These are phyloP conservation scores for Myodes glareolus DNA, from an alignment of 2,113 vertebrate genomes.

Conservation along the genomic window DNA sequence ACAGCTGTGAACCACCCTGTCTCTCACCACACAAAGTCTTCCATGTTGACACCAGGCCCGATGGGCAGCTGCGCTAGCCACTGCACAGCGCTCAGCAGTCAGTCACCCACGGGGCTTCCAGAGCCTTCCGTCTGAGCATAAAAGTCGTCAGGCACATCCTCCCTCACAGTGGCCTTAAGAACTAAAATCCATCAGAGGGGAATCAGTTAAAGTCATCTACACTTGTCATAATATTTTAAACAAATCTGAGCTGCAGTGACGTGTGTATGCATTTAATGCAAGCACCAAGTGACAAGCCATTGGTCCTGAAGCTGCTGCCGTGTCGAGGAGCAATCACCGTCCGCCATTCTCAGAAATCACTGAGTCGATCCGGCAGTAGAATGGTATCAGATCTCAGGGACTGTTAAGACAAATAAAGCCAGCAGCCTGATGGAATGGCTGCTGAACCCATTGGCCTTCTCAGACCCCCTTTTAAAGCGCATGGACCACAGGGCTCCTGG, in stretches of 20 bases:
- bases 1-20: background rate
- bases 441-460: background rate
- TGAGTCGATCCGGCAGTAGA: accelerated
- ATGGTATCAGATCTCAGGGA: background rate
- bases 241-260: background rate
- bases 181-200: background rate
- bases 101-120: background rate
- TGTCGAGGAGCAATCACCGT: background rate
- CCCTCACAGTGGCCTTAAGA: background rate
- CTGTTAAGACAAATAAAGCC: background rate
- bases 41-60: background rate
- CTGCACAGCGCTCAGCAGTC: background rate
- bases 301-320: background rate
- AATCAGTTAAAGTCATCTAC: background rate
- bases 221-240: slow-evolving; percentile 52
- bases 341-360: background rate
- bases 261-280: background rate
- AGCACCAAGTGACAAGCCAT: background rate
- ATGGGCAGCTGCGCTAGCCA: background rate
- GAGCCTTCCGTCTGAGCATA: background rate
- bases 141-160: background rate
- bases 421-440: background rate
- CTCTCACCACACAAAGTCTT: background rate
- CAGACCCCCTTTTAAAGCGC: background rate
- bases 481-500: background rate